These are phyloP conservation scores for Cynopterus sphinx DNA, from an alignment of 2,797 vertebrate genomes.

Conservation along the genomic window DNA sequence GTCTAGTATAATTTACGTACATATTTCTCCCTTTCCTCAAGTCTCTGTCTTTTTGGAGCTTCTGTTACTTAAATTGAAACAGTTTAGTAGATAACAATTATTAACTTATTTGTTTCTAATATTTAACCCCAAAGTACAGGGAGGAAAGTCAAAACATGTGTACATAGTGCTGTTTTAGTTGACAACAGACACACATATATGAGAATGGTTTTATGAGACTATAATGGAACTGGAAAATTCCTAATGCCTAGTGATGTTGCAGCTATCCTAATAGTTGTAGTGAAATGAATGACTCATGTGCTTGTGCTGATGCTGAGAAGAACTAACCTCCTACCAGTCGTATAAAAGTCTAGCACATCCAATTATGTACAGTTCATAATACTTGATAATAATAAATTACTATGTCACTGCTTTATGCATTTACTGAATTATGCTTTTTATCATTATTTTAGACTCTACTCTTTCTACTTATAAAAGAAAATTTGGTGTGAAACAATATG, in stretches of 20 bases:
- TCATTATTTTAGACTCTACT: neutral
- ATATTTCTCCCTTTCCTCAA: neutral
- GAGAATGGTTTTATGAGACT: neutral
- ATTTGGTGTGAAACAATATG: neutral
- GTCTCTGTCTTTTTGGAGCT: neutral
- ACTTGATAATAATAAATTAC: neutral
- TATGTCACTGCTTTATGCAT: neutral
- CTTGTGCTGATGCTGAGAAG: neutral
- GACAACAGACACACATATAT: neutral
- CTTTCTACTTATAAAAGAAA: neutral
- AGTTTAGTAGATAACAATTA: conserved; percentile 25
- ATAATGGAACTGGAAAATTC: neutral
- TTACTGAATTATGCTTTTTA: neutral
- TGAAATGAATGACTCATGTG: neutral
- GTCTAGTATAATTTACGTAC: neutral
- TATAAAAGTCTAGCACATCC: neutral
- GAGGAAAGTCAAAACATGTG: neutral
- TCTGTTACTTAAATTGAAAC: conserved; percentile 77
- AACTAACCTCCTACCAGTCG: neutral
- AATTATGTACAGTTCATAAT: neutral
- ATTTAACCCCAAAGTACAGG: conserved; percentile 48
- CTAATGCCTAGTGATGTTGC: neutral
- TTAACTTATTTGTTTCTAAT: conserved; percentile 78
- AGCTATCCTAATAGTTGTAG: neutral
- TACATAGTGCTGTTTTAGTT: neutral